phyloP scores from a whole-genome alignment of 2,113 vertebrate genomes.

The Bombycilla garrulus region DNA sequence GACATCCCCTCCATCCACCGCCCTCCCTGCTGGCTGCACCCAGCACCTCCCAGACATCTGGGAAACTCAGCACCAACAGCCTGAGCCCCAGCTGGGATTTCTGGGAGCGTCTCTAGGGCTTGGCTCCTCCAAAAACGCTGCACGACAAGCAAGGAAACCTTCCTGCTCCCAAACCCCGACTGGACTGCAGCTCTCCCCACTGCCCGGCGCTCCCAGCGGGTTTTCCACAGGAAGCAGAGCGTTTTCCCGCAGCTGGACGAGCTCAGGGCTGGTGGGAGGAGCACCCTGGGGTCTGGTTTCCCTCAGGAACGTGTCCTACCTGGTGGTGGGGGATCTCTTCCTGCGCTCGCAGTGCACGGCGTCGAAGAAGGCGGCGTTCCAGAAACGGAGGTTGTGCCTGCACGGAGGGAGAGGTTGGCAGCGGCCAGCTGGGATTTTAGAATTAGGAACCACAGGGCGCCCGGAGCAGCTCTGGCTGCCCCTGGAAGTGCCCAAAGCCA shows the following conservation, averaged over 20 bases:
- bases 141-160: accelerated
- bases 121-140: background rate
- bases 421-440: accelerated
- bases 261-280: background rate
- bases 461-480: background rate
- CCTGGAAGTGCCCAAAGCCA: background rate
- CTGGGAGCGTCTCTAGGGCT: background rate
- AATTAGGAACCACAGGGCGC: background rate
- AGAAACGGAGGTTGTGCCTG: constrained; percentile 94
- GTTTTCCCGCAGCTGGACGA: accelerated
- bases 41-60: background rate
- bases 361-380: constrained; percentile 97
- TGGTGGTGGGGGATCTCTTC: constrained; percentile 94
- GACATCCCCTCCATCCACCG: background rate
- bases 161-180: accelerated
- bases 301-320: constrained; percentile 77
- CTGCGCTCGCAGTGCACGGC: constrained; percentile 95
- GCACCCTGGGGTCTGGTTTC: background rate
- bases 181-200: background rate
- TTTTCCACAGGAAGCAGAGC: background rate
- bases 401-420: background rate
- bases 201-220: accelerated
- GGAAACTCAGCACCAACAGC: background rate
- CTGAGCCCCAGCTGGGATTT: background rate
- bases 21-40: background rate